A percentile compares a stretch with the other conserved stretches of the same genome.
These are phyloP conservation scores for Cerastis rubricosa DNA, from an alignment of 2,888 invertebrate genomes.

Conservation along the genomic window DNA sequence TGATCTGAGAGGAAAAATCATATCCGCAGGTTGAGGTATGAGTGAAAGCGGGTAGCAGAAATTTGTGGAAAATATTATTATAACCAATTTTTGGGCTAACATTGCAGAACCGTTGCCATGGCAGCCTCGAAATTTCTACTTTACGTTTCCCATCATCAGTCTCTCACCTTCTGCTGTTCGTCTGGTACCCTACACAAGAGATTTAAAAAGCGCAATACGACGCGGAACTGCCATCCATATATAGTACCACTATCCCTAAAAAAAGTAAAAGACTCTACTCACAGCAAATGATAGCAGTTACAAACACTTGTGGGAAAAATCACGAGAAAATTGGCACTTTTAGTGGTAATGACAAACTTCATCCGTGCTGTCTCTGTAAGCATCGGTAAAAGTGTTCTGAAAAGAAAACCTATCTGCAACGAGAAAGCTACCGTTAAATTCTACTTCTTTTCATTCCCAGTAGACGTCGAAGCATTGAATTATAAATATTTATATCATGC, in stretches of 20 bases:
- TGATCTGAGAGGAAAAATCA: neutral
- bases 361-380: neutral
- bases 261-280: too few species aligned
- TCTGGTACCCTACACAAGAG: slow-evolving; percentile 34
- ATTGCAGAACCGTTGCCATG: neutral
- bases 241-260: slow-evolving; percentile 10
- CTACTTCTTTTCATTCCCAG: neutral
- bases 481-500: slow-evolving; percentile 50
- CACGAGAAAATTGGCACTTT: neutral
- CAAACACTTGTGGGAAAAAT: neutral
- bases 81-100: neutral
- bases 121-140: neutral
- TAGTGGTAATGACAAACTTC: neutral
- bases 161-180: slow-evolving; percentile 26
- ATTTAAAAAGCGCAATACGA: slow-evolving; percentile 9
- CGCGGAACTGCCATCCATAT: too few species aligned
- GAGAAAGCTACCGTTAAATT: slow-evolving; percentile 11
- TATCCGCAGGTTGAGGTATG: neutral
- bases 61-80: neutral
- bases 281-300: neutral
- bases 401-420: slow-evolving; percentile 7
- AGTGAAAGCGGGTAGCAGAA: slow-evolving; percentile 1
- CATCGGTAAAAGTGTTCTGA: neutral
- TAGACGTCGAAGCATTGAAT: slow-evolving; percentile 43
- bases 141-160: slow-evolving; percentile 7